phyloP scores from a whole-genome alignment of 2,888 invertebrate genomes.

The Melanchra persicariae region DNA sequence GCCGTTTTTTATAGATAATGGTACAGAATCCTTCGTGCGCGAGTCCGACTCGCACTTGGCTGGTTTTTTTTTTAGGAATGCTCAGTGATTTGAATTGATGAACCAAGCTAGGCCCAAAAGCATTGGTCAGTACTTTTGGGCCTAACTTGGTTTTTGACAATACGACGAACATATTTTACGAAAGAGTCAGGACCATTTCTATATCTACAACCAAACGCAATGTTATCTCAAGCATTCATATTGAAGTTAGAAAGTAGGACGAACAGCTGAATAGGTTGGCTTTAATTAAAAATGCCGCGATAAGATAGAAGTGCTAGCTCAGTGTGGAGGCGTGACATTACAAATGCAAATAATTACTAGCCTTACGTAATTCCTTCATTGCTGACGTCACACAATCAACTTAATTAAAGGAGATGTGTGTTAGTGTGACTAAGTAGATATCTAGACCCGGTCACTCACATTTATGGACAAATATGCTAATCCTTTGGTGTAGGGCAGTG shows the following conservation, averaged over 20 bases:
- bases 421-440: slow-evolving; percentile 4
- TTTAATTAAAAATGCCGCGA: slow-evolving; percentile 53
- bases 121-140: no score
- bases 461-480: slow-evolving; percentile 1
- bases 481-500: neutral
- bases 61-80: no score
- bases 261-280: slow-evolving; percentile 1
- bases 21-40: no score
- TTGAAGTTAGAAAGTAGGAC: slow-evolving; percentile 41
- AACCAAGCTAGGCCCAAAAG: no score
- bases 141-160: neutral
- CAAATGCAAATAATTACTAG: slow-evolving; percentile 50
- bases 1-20: no score
- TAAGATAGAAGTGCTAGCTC: slow-evolving; percentile 33
- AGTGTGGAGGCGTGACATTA: slow-evolving; percentile 23
- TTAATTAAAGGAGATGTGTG: slow-evolving; percentile 5
- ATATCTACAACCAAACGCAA: neutral
- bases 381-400: slow-evolving; percentile 24
- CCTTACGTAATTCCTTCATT: slow-evolving; percentile 35
- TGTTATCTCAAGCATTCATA: slow-evolving; percentile 7
- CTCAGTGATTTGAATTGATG: neutral
- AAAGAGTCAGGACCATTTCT: neutral
- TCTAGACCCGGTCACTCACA: slow-evolving; percentile 4
- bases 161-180: neutral
- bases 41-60: no score